These are phyloP conservation scores for Rhea pennata DNA, from an alignment of 2,113 vertebrate species.

Conservation along the genomic window DNA sequence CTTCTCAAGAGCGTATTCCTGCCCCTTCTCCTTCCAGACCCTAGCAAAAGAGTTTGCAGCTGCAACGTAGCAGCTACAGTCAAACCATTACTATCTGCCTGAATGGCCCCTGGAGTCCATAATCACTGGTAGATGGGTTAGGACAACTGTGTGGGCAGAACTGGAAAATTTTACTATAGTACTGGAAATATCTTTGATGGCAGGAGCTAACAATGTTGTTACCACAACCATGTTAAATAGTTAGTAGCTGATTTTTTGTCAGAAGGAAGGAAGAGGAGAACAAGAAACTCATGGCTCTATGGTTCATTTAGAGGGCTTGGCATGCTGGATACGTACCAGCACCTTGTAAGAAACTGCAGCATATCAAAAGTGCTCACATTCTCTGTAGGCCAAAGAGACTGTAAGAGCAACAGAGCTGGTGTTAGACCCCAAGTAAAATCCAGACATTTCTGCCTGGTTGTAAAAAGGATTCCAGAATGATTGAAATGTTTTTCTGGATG, in stretches of 20 bases:
- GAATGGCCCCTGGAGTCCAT: rapidly evolving
- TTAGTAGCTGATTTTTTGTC: background rate
- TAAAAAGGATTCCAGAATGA: background rate
- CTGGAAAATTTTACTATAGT: background rate
- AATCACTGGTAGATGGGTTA: background rate
- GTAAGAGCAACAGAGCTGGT: background rate
- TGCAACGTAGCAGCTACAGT: background rate
- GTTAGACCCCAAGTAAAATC: background rate
- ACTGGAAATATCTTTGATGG: background rate
- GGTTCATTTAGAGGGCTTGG: background rate
- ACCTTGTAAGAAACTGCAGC: background rate
- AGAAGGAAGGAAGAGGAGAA: background rate
- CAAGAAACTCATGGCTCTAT: background rate
- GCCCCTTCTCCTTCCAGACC: background rate
- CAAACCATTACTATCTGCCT: background rate
- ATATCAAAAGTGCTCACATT: background rate
- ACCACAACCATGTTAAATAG: background rate
- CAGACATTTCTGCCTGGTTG: background rate
- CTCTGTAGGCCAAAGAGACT: background rate
- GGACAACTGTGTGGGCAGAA: background rate
- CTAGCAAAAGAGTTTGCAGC: background rate
- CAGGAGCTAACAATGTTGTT: background rate
- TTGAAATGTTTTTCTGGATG: background rate
- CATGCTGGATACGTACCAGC: background rate
- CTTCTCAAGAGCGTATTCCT: background rate